Percentiles rank a stretch among this genome's conserved stretches.
phyloP scores from a whole-genome alignment of 2,888 invertebrate genomes.

The Campoplex capitator region DNA sequence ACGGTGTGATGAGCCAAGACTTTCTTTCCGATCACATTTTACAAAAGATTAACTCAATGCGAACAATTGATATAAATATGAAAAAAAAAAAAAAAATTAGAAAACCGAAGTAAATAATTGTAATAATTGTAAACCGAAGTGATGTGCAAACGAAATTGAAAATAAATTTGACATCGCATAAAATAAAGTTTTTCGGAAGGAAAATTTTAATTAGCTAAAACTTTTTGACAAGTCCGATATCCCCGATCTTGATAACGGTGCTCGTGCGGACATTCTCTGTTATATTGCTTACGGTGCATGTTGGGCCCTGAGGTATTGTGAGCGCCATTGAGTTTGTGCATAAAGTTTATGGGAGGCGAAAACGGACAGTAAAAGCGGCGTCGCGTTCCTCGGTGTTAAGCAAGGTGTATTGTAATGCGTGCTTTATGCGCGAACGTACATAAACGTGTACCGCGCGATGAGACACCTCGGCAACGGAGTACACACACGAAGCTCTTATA shows the following conservation, averaged over 20 bases:
- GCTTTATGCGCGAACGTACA: constrained; percentile 47
- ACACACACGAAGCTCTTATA: neutral
- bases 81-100: no score
- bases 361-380: constrained; percentile 41
- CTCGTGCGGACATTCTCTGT: neutral
- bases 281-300: neutral
- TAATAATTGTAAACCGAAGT: no score
- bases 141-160: no score
- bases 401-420: constrained; percentile 40
- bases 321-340: constrained; percentile 16
- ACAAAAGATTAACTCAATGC: no score
- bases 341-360: constrained; percentile 55
- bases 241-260: neutral
- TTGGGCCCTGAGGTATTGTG: neutral
- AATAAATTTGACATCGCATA: no score
- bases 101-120: no score
- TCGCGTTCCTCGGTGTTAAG: constrained; percentile 4
- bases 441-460: constrained; percentile 32
- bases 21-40: no score
- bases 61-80: no score
- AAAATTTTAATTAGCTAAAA: neutral
- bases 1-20: no score
- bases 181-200: neutral
- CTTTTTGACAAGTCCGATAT: neutral
- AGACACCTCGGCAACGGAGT: constrained; percentile 25